Conservation (phyloP, 2,888 invertebrate genomes). For the Caenorhabditis sp. region DNA sequence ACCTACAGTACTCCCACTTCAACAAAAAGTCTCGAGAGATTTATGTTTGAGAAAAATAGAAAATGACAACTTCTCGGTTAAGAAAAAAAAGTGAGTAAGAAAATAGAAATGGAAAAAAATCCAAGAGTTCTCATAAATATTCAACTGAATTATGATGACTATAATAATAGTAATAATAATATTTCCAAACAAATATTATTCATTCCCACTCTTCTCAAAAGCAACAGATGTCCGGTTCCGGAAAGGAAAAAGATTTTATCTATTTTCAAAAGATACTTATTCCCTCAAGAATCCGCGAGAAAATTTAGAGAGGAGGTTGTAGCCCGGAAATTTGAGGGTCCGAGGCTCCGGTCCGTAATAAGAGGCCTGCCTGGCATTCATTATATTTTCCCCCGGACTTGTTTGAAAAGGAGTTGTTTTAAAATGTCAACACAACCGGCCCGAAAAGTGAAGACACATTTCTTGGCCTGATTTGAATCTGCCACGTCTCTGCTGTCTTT, state of each 20-base stretch:
- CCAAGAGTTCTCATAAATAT: neutral
- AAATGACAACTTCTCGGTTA: neutral
- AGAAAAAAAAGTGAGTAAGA: neutral
- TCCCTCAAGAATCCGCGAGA: neutral
- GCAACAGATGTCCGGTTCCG: constrained; percentile 2
- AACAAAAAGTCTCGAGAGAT: neutral
- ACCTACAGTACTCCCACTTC: neutral
- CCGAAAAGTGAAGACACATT: constrained; percentile 13
- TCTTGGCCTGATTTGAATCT: constrained; percentile 60
- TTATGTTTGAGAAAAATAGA: neutral
- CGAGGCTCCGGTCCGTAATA: no score
- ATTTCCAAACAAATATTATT: neutral
- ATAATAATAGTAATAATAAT: neutral
- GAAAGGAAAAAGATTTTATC: neutral
- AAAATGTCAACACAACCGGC: neutral
- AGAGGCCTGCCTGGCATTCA: no score
- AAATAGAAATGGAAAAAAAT: neutral
- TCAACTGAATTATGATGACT: neutral
- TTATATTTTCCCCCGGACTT: no score
- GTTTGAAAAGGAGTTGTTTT: no score
- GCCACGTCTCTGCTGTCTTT: constrained; percentile 57
- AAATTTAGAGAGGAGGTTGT: no score
- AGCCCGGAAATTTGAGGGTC: no score
- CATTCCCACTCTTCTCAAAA: neutral
- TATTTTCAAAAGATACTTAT: neutral